Evolutionary conservation across 1,140 invertebrate genomes (phyloP).

Genomic region (Sitodiplosis mosellana): DNA sequence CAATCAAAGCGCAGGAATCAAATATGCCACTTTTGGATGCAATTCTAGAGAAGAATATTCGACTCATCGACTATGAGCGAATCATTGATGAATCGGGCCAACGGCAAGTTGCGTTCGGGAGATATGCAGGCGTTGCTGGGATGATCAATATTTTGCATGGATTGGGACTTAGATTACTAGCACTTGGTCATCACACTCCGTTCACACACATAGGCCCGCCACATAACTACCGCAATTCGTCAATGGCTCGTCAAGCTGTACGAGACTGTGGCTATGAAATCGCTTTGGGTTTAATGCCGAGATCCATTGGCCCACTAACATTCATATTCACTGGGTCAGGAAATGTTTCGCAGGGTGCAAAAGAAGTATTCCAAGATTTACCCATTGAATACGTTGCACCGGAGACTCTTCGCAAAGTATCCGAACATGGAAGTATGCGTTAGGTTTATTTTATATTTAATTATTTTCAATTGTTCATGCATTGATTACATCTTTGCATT

Average conservation of each 20-base stretch:
- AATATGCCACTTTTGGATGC: slow-evolving; percentile 97
- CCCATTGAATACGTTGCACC: slow-evolving; percentile 96
- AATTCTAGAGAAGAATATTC: slow-evolving; percentile 89
- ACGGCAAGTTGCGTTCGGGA: slow-evolving; percentile 93
- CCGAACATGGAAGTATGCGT: slow-evolving; percentile 80
- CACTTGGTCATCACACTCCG: slow-evolving; percentile 94
- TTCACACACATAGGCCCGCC: slow-evolving; percentile 95
- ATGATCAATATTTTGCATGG: slow-evolving; percentile 99
- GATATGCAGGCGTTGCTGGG: slow-evolving; percentile 95
- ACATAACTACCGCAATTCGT: slow-evolving; percentile 94
- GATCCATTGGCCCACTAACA: slow-evolving; percentile 91
- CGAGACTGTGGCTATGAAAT: slow-evolving; percentile 97
- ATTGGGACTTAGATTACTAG: slow-evolving; percentile 78
- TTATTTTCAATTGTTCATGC: background rate
- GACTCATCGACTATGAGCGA: slow-evolving; percentile 94
- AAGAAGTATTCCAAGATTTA: slow-evolving; percentile 93
- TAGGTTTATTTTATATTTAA: background rate
- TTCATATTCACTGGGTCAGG: slow-evolving; percentile 95
- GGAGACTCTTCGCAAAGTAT: slow-evolving; percentile 84
- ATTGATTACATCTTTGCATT: no score
- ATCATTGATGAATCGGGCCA: slow-evolving; percentile 77
- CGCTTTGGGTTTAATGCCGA: slow-evolving; percentile 90
- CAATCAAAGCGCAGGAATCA: slow-evolving; percentile 95
- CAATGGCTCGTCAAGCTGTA: slow-evolving; percentile 92
- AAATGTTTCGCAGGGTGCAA: slow-evolving; percentile 72